Conservation (phyloP, 2,113 vertebrate species). For the Hydrochoerus hydrochaeris region DNA sequence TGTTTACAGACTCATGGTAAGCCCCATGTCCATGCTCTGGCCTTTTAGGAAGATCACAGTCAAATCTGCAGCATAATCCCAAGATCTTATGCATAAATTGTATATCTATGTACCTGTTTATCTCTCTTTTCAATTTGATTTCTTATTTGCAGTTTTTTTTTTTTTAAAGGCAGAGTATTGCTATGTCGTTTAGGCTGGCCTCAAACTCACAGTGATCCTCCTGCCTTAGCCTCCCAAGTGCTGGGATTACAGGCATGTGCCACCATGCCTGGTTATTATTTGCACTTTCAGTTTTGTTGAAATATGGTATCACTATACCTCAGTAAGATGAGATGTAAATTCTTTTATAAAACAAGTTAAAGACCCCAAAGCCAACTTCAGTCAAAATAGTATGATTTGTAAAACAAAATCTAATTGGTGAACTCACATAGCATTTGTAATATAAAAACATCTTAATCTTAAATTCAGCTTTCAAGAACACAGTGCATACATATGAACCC, state of each 20-base stretch:
- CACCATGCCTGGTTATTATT: not conserved
- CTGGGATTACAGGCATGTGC: not conserved
- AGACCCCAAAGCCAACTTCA: not conserved
- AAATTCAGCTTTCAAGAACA: conserved; percentile 25
- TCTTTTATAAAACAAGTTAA: conserved; percentile 40
- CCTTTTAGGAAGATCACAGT: not conserved
- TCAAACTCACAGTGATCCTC: not conserved
- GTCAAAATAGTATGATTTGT: conserved; percentile 25
- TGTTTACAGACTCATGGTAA: not conserved
- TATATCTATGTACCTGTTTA: not conserved
- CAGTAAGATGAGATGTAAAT: not conserved
- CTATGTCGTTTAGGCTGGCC: not conserved
- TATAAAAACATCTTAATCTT: conserved; percentile 3
- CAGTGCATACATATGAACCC: not conserved
- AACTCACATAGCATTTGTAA: conserved; percentile 16
- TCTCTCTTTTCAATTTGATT: not conserved
- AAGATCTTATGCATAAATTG: not conserved
- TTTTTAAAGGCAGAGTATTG: not conserved
- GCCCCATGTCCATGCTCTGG: not conserved
- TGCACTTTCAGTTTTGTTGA: not conserved
- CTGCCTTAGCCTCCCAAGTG: not conserved
- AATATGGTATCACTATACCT: not conserved
- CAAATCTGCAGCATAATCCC: not conserved
- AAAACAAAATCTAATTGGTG: conserved; percentile 21
- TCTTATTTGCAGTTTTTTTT: not conserved